phyloP scores from a whole-genome alignment of 2,888 invertebrate species.

The Hirtodrosophila duncani region DNA sequence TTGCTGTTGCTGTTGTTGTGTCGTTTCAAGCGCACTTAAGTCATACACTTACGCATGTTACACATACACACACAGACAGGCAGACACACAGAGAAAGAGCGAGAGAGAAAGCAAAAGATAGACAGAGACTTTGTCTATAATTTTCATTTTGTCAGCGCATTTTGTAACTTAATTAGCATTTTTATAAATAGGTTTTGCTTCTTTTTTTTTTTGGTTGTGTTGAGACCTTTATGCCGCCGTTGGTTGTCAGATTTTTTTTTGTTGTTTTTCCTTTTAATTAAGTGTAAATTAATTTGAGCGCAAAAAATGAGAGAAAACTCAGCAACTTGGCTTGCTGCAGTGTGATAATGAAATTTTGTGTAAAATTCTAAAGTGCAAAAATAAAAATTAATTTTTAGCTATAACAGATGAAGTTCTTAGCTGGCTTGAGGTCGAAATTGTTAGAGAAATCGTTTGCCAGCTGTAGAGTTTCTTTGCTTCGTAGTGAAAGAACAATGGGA shows the following conservation, averaged over 20 bases:
- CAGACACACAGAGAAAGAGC: too few relatives aligned
- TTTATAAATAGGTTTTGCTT: slow-evolving; percentile 44
- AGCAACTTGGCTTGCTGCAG: too few relatives aligned
- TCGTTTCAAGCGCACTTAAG: slow-evolving; percentile 46
- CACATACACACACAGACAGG: slow-evolving; percentile 6
- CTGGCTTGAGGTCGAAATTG: too few relatives aligned
- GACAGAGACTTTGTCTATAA: slow-evolving; percentile 59
- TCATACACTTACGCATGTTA: slow-evolving; percentile 21
- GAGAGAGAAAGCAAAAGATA: too few relatives aligned
- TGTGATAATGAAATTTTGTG: too few relatives aligned
- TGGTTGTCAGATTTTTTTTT: slow-evolving; percentile 19
- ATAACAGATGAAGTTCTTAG: too few relatives aligned
- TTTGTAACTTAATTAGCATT: slow-evolving; percentile 69
- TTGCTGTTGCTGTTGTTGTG: slow-evolving; percentile 2
- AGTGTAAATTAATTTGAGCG: slow-evolving; percentile 49
- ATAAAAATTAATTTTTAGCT: too few relatives aligned
- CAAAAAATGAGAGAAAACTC: too few relatives aligned
- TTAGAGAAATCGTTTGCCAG: too few relatives aligned
- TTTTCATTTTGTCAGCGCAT: slow-evolving; percentile 55
- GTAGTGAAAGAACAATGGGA: too few relatives aligned
- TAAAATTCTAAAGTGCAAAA: too few relatives aligned
- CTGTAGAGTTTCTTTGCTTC: too few relatives aligned
- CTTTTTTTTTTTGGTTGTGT: slow-evolving; percentile 16
- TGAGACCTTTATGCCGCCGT: slow-evolving; percentile 17
- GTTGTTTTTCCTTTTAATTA: slow-evolving; percentile 41